Evolutionary conservation across 2,888 invertebrate species (phyloP), one percentile per base, ranked within the genome.

Genomic region (Automeris io): DNA sequence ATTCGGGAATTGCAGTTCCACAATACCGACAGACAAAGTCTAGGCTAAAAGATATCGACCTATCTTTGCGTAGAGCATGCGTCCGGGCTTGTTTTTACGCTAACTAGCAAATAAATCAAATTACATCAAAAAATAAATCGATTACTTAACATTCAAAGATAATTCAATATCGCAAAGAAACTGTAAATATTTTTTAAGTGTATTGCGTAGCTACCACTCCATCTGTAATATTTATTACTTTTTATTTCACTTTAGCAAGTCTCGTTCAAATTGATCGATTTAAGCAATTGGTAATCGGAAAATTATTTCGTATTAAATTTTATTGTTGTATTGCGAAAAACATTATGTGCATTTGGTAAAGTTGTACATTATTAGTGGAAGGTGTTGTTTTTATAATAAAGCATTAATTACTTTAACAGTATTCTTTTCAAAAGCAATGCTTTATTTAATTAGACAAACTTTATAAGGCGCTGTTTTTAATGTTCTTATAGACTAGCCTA

Each of bases 211-310:
- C 16, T 29, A 16, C 29, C 7, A 29, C 29, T 29, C 16, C 29
- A 29, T 16, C 16, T 34, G 23, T 37, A 23, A 37, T 26, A 12
- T 26, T 24, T 23, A 32, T 23, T 23, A 37, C 37, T 22, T 37
- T 37, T 24, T 24, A 22, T 35, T 25, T 37, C 32, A 23, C 32
- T 23, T 32, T 29, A 18, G 29, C 16, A 5, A 25, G 9, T 37
- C 18, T 37, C 32, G 23, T 37, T 37, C 32, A 18, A n/a, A 16
- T 29, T 29, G 29, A 29, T 29, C 34, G 16, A 9, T 22, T 37
- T 37, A 12, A 11, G 18, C 32, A 32, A 37, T 37, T 31, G 32
- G 12, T 37, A 32, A 37, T 37, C 16, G 37, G 32, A 26, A 36
- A 36, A 37, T 32, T 23, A 24, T 16, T 18, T 31, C 8, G 18